Evolutionary conservation across 2,113 vertebrate species (phyloP).

Genomic region (Dunckerocampus dactyliophorus): DNA sequence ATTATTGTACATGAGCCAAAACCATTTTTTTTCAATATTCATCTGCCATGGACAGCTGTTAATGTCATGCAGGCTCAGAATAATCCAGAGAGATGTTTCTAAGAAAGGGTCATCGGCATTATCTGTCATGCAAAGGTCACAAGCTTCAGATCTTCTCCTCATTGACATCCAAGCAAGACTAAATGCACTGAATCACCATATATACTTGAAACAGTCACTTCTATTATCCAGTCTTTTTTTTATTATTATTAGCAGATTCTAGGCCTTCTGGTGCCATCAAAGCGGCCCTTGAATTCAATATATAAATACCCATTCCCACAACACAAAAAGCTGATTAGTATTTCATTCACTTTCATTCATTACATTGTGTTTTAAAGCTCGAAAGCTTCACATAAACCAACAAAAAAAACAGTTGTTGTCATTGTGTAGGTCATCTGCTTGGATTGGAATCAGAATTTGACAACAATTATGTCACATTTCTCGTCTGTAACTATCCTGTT

Average conservation of each 20-base stretch:
- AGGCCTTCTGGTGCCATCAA: no score
- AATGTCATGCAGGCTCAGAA: constrained; percentile 14
- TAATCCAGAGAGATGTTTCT: constrained; percentile 34
- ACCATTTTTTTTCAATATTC: constrained; percentile 26
- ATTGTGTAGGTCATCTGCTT: neutral
- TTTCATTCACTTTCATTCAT: neutral
- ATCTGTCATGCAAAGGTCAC: constrained; percentile 14
- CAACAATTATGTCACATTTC: neutral
- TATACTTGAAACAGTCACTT: neutral
- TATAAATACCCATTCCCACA: no score
- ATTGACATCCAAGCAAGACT: constrained; percentile 4
- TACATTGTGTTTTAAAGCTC: neutral
- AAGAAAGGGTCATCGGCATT: constrained; percentile 18
- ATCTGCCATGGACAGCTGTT: constrained; percentile 31
- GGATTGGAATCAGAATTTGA: neutral
- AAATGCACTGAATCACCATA: neutral
- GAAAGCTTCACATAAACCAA: neutral
- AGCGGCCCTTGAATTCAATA: no score
- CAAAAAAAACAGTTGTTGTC: neutral
- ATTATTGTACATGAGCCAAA: constrained; percentile 40
- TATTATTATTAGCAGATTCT: no score
- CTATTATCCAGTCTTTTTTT: neutral
- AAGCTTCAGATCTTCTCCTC: constrained; percentile 15
- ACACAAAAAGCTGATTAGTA: no score
- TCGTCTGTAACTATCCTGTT: neutral